Conservation (phyloP, 2,797 vertebrate genomes). For the Micropoecilia bifurca region DNA sequence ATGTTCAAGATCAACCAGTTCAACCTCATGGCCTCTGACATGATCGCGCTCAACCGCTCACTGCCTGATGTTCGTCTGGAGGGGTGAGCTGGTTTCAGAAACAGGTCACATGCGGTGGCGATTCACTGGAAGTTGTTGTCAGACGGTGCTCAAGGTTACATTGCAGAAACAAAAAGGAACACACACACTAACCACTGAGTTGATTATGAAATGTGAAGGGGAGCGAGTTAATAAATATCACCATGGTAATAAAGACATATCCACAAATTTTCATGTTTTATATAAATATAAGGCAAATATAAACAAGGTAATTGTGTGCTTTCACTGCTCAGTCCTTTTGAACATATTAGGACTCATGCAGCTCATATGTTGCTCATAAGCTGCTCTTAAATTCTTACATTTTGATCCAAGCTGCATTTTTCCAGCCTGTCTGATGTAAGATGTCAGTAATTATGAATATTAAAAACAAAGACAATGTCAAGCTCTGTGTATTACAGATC, state of each 20-base stretch:
- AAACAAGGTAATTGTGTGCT: not conserved
- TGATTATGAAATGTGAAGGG: not conserved
- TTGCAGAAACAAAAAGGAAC: not conserved
- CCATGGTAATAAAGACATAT: not conserved
- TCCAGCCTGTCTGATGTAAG: not conserved
- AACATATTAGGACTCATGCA: not conserved
- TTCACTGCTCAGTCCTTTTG: not conserved
- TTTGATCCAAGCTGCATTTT: not conserved
- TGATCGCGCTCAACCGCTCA: constrained; percentile 97
- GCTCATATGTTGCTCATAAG: not conserved
- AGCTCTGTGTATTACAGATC: not conserved
- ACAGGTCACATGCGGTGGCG: not conserved
- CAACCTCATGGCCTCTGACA: constrained; percentile 98
- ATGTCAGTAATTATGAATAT: not conserved
- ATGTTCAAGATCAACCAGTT: constrained; percentile 99
- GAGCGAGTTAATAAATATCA: not conserved
- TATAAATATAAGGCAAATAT: too few relatives aligned
- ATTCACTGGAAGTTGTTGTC: not conserved
- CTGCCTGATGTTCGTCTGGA: constrained; percentile 96
- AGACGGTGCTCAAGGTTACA: not conserved
- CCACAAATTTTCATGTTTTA: not conserved
- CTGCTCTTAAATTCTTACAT: not conserved
- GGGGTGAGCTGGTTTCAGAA: constrained; percentile 84
- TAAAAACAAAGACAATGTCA: not conserved
- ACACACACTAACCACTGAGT: not conserved